Percentiles rank a stretch among this genome's conserved stretches.
Conservation (phyloP, 2,888 invertebrate species). For the Lycia hirtaria region DNA sequence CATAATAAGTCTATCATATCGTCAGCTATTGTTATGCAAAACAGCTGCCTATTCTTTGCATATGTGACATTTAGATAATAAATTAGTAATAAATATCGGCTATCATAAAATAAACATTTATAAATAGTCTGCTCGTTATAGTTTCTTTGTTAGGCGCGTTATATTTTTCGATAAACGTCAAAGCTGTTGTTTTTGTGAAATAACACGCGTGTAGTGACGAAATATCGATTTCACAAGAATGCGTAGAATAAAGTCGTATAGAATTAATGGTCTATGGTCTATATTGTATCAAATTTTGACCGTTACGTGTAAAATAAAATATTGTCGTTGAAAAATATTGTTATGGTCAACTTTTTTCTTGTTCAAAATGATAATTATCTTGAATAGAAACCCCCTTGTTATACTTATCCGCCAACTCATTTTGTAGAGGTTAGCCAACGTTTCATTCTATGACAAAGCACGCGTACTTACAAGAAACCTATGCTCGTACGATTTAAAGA, state of each 20-base stretch:
- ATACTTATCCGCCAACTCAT: too few relatives aligned
- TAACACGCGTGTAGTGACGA: background rate
- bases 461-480: too few relatives aligned
- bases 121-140: constrained; percentile 16
- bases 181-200: background rate
- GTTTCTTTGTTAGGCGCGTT: constrained; percentile 18
- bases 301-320: too few relatives aligned
- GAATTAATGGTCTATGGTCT: background rate
- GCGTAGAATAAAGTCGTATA: background rate
- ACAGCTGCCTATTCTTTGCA: constrained; percentile 21
- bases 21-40: constrained; percentile 31
- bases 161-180: constrained; percentile 2
- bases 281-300: too few relatives aligned
- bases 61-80: constrained; percentile 28
- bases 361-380: too few relatives aligned
- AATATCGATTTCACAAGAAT: background rate
- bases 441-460: too few relatives aligned
- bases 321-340: too few relatives aligned
- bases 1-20: background rate
- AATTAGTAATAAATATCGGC: constrained; percentile 24
- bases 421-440: too few relatives aligned
- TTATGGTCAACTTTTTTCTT: too few relatives aligned
- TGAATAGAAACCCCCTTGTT: too few relatives aligned
- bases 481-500: too few relatives aligned
- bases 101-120: constrained; percentile 16